Percentiles rank a stretch among this genome's conserved stretches.
Conservation (phyloP, 35 echinoderm and acorn worm genomes). For the Apostichopus parvimensis region DNA sequence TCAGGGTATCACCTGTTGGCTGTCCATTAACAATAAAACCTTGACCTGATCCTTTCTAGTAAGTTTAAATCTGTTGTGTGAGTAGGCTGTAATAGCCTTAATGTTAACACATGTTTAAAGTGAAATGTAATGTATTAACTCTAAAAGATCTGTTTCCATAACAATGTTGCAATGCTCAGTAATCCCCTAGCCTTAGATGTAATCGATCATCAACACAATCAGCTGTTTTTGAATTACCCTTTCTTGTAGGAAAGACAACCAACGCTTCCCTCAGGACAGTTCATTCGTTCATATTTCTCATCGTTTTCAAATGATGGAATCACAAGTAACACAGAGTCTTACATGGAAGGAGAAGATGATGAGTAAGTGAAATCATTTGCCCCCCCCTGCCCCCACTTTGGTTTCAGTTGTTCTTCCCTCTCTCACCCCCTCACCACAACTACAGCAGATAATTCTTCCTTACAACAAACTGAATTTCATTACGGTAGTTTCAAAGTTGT, state of each 20-base stretch:
- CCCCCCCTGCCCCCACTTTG: no score
- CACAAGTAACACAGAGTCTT: slow-evolving; percentile 62
- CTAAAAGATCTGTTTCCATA: neutral
- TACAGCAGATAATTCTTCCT: no score
- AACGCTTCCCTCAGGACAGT: slow-evolving; percentile 80
- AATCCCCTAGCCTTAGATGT: no score
- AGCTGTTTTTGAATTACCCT: slow-evolving; percentile 3
- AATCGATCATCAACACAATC: neutral
- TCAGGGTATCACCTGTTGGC: no score
- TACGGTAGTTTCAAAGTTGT: no score
- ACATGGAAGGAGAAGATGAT: slow-evolving; percentile 22
- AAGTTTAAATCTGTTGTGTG: slow-evolving; percentile 14
- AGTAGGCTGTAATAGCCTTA: neutral
- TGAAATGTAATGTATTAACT: slow-evolving; percentile 1
- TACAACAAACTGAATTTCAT: no score
- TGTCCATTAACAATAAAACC: no score
- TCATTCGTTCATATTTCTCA: slow-evolving; percentile 95
- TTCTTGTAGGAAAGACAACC: slow-evolving; percentile 80
- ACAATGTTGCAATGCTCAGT: no score
- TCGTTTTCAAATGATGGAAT: slow-evolving; percentile 98
- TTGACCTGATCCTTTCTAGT: neutral
- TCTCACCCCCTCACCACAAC: no score
- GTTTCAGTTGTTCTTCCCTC: no score
- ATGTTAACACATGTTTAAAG: neutral
- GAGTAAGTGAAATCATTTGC: neutral